Percentiles rank a stretch among this genome's conserved stretches.
phyloP scores from a whole-genome alignment of 2,113 vertebrate genomes.

The Oriolus oriolus region DNA sequence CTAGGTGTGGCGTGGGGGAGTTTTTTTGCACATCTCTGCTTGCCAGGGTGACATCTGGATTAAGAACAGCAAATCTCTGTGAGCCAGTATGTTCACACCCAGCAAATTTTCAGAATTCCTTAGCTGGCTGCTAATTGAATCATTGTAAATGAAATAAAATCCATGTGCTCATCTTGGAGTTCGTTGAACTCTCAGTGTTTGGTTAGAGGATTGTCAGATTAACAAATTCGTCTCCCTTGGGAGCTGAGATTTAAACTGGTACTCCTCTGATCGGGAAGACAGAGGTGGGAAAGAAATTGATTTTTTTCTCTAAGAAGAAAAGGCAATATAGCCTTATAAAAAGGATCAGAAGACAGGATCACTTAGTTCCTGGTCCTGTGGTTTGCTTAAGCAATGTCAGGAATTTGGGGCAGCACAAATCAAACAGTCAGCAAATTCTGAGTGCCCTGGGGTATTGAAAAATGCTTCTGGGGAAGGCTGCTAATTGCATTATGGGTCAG shows the following conservation, averaged over 20 bases:
- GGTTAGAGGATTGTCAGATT: not conserved
- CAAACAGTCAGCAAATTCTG: slow-evolving; percentile 30
- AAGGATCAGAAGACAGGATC: not conserved
- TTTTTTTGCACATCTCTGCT: not conserved
- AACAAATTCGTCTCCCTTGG: not conserved
- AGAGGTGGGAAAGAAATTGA: not conserved
- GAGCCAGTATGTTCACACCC: not conserved
- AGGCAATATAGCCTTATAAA: not conserved
- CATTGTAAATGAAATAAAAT: not conserved
- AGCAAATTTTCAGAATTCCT: not conserved
- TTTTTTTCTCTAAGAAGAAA: not conserved
- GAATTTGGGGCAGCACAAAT: slow-evolving; percentile 10
- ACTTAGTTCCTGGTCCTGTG: not conserved
- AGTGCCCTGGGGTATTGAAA: slow-evolving; percentile 6
- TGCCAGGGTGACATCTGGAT: not conserved
- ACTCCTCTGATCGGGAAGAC: not conserved
- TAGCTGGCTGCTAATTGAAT: not conserved
- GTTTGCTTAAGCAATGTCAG: slow-evolving; percentile 13
- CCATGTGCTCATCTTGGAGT: not conserved
- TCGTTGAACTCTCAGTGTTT: not conserved
- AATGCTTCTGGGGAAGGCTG: not conserved
- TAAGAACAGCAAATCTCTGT: not conserved
- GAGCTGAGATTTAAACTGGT: not conserved
- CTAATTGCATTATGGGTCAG: not conserved
- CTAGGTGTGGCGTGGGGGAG: not conserved